Percentiles rank a stretch among this genome's conserved stretches.
phyloP scores from a whole-genome alignment of 1,140 invertebrate genomes.

The Drosophila auraria region DNA sequence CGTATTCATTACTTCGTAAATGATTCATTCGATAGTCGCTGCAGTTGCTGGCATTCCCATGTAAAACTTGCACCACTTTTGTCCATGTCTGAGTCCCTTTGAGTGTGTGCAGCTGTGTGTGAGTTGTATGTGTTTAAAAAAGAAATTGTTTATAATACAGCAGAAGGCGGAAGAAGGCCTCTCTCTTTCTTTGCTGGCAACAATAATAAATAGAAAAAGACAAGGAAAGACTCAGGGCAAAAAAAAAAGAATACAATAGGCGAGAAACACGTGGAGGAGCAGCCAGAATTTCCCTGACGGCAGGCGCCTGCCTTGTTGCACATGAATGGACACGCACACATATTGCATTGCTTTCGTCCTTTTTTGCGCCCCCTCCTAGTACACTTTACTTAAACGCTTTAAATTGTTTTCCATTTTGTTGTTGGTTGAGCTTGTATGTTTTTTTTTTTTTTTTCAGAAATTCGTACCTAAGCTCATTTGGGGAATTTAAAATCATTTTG shows the following conservation, averaged over 20 bases:
- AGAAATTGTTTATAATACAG: slow-evolving; percentile 77
- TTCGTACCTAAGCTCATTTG: slow-evolving; percentile 56
- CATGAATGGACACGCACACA: slow-evolving; percentile 68
- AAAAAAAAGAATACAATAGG: slow-evolving; percentile 17
- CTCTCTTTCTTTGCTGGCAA: slow-evolving; percentile 23
- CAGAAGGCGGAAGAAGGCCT: slow-evolving; percentile 40
- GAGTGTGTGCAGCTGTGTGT: slow-evolving; percentile 19
- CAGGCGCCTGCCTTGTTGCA: slow-evolving; percentile 74
- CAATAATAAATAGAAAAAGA: slow-evolving; percentile 11
- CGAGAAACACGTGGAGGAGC: slow-evolving; percentile 49
- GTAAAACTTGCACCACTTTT: slow-evolving; percentile 13
- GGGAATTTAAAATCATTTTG: slow-evolving; percentile 64
- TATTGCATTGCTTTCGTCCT: slow-evolving; percentile 28
- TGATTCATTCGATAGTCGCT: slow-evolving; percentile 30
- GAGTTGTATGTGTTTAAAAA: slow-evolving; percentile 32
- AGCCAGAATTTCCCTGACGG: slow-evolving; percentile 32
- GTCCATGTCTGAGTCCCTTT: slow-evolving; percentile 13
- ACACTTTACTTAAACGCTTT: slow-evolving; percentile 44
- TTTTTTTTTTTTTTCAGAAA: slow-evolving; percentile 6
- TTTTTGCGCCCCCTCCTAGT: slow-evolving; percentile 1
- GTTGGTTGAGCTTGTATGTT: neutral
- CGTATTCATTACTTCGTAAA: slow-evolving; percentile 26
- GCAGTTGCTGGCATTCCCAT: slow-evolving; percentile 30
- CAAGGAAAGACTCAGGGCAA: neutral
- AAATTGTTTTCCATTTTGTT: slow-evolving; percentile 39